Evolutionary conservation across 2,888 invertebrate genomes (phyloP), one percentile per base, ranked within the genome.

Genomic region (Pegoplata infirma): DNA sequence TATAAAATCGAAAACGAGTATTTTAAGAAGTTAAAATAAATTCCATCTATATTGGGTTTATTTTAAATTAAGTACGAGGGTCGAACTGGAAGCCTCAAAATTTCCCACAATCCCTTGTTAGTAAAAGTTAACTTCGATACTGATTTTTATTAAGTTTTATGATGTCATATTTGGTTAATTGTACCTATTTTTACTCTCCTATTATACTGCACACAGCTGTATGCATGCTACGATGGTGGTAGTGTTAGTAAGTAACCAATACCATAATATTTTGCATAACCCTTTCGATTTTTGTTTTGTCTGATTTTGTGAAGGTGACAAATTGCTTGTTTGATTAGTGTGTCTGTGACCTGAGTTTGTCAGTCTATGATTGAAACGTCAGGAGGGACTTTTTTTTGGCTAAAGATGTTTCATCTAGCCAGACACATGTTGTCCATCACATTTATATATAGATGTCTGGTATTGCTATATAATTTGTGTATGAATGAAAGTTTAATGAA

Each of bases 291-390:
- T 40, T 36, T 40, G 23, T 61, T 53, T 28, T 21, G 36, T 16
- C n/a, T 44, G 32, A 14, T 25, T 36, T 55, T 40, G 49, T 36
- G 14, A 74, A 79, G 74, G 74, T 79, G 69, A 71, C 69, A 75
- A 79, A 79, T 79, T 74, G 19, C 78, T 61, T 71, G 55, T 75
- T 74, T 77, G 68, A 77, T 73, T 77, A 63, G 51, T 74, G 73
- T 40, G 47, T 46, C 32, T 49, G 77, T 68, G n/a, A n/a, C n/a
- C 72, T 68, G 59, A 61, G 53, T 64, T 46, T 63, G 28, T 23
- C 59, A 66, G 14, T 21, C 32, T 44, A 28, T 71, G 74, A 79
- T 75, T 71, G 66, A 74, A 79, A 74, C 55, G 23, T 46, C 55
- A 59, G 19, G 53, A 25, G n/a, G n/a, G n/a, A n/a, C n/a, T 21